phyloP scores from a whole-genome alignment of 2,888 invertebrate genomes.

The Phyllotreta cruciferae region DNA sequence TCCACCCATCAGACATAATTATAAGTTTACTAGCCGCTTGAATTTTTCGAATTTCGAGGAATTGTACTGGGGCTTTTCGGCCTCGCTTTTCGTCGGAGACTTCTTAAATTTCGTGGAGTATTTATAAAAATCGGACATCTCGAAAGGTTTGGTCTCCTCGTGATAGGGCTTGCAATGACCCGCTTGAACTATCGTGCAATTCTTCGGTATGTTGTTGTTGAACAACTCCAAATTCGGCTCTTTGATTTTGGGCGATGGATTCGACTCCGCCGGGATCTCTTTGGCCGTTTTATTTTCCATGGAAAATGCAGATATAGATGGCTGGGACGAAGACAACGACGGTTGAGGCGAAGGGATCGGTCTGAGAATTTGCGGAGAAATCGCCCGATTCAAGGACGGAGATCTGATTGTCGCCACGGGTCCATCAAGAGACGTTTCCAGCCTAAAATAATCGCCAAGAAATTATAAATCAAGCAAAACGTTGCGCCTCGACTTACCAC shows the following conservation, averaged over 20 bases:
- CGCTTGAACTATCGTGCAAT: slow-evolving; percentile 84
- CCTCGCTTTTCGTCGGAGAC: slow-evolving; percentile 46
- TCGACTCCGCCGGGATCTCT: slow-evolving; percentile 60
- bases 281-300: slow-evolving; percentile 52
- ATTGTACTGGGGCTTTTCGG: too few relatives aligned
- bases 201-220: slow-evolving; percentile 77
- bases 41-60: too few relatives aligned
- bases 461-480: slow-evolving; percentile 21
- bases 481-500: slow-evolving; percentile 50
- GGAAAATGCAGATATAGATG: slow-evolving; percentile 44
- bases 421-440: slow-evolving; percentile 60
- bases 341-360: slow-evolving; percentile 22
- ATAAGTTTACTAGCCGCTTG: too few relatives aligned
- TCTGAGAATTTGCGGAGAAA: slow-evolving; percentile 4
- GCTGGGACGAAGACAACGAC: too few relatives aligned
- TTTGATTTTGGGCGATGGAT: slow-evolving; percentile 53
- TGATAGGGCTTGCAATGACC: slow-evolving; percentile 90
- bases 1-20: too few relatives aligned
- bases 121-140: slow-evolving; percentile 98
- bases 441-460: slow-evolving; percentile 50
- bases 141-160: slow-evolving; percentile 95
- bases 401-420: slow-evolving; percentile 52
- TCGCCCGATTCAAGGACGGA: too few relatives aligned
- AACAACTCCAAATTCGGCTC: slow-evolving; percentile 57
- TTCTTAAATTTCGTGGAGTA: slow-evolving; percentile 94